phyloP scores from a whole-genome alignment of 2,888 invertebrate genomes.

The Agonopterix alstromeriana region DNA sequence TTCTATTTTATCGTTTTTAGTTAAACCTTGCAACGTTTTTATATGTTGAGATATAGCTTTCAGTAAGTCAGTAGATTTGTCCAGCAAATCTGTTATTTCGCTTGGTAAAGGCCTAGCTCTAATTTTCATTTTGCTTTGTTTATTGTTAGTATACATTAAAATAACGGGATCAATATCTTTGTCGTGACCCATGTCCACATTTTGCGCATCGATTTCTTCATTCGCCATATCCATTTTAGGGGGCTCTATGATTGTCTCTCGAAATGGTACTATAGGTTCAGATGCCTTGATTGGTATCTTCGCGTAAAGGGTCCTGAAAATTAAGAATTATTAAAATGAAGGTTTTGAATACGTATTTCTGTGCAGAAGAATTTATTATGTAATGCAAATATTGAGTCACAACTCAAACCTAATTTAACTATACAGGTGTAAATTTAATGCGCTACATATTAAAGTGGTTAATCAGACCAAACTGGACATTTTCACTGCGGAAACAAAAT shows the following conservation, averaged over 20 bases:
- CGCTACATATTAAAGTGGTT: no score
- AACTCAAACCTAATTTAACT: no score
- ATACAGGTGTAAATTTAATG: no score
- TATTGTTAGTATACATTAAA: conserved; percentile 81
- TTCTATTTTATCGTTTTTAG: conserved; percentile 53
- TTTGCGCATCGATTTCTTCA: conserved; percentile 85
- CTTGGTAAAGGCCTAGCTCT: conserved; percentile 87
- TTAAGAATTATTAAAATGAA: conserved; percentile 1
- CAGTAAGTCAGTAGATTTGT: conserved; percentile 82
- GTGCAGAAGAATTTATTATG: no score
- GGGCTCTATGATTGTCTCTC: conserved; percentile 92
- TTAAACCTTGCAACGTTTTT: conserved; percentile 51
- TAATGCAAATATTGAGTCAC: no score
- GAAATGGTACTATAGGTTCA: conserved; percentile 96
- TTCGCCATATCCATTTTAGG: conserved; percentile 91
- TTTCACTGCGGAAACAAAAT: no score
- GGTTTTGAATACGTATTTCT: not conserved
- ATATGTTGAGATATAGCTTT: conserved; percentile 78
- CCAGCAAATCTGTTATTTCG: conserved; percentile 82
- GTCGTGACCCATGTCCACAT: conserved; percentile 59
- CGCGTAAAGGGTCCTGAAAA: conserved; percentile 81
- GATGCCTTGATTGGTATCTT: conserved; percentile 93
- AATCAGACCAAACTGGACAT: no score
- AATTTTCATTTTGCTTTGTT: conserved; percentile 82
- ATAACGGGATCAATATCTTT: conserved; percentile 72